Percentiles rank a stretch among this genome's conserved stretches.
phyloP scores from a whole-genome alignment of 2,113 vertebrate genomes.

The Colaptes auratus region DNA sequence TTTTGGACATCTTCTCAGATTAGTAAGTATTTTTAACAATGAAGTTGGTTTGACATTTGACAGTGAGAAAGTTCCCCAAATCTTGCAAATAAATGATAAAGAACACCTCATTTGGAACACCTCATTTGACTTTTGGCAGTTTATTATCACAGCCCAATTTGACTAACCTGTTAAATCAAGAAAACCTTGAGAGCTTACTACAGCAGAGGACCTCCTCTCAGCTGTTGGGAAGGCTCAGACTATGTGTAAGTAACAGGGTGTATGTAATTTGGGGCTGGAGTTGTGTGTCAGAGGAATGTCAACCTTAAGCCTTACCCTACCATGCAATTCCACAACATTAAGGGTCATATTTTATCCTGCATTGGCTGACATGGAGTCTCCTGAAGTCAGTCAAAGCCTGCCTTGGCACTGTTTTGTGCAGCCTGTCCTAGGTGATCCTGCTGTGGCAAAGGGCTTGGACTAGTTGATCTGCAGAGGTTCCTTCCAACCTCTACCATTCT shows the following conservation, averaged over 20 bases:
- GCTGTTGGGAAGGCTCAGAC: neutral
- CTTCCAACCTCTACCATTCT: no score
- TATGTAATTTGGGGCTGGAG: neutral
- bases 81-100: neutral
- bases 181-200: neutral
- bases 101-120: neutral
- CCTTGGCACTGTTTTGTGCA: no score
- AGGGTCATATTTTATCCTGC: neutral
- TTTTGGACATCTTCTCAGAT: neutral
- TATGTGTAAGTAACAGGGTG: neutral
- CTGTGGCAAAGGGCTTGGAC: no score
- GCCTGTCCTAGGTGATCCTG: no score
- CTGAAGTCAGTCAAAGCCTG: no score
- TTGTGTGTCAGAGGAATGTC: neutral
- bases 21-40: neutral
- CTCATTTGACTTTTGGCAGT: neutral
- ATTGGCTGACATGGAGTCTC: no score
- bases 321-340: neutral
- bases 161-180: neutral
- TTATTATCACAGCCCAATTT: neutral
- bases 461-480: no score
- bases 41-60: neutral
- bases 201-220: neutral
- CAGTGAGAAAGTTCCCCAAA: neutral
- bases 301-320: neutral